Evolutionary conservation across 1,140 invertebrate species (phyloP).

Genomic region (Paraescarpia echinospica): DNA sequence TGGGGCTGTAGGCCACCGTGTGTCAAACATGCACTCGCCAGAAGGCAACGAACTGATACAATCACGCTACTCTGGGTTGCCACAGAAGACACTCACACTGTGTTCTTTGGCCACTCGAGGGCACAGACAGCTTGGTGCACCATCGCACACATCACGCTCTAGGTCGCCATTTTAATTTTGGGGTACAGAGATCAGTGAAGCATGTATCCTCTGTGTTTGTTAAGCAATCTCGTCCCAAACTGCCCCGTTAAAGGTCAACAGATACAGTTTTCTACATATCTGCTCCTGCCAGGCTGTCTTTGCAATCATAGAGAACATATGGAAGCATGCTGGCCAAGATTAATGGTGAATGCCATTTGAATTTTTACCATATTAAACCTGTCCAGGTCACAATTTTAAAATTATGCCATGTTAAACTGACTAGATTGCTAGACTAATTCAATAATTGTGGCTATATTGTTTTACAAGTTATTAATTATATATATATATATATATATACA

Average conservation of each 20-base stretch:
- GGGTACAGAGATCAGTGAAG: not conserved
- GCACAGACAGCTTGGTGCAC: not conserved
- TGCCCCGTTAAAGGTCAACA: not conserved
- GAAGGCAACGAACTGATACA: not conserved
- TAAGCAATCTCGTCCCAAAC: not conserved
- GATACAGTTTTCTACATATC: not conserved
- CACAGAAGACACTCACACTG: not conserved
- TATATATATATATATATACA: too few species aligned
- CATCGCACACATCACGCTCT: not conserved
- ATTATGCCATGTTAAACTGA: too few species aligned
- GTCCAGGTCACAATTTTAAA: too few species aligned
- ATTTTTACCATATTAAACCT: too few species aligned
- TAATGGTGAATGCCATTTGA: too few species aligned
- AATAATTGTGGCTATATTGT: too few species aligned
- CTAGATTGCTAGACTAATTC: too few species aligned
- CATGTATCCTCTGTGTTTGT: not conserved
- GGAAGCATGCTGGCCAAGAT: too few species aligned
- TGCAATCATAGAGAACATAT: too few species aligned
- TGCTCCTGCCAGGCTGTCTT: not conserved
- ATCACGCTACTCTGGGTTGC: not conserved
- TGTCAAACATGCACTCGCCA: not conserved
- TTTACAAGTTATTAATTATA: too few species aligned
- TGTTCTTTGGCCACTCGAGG: not conserved
- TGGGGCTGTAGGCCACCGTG: not conserved
- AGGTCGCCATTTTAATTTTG: not conserved